Evolutionary conservation across 2,888 invertebrate genomes (phyloP).

Genomic region (Hyposoter didymator): DNA sequence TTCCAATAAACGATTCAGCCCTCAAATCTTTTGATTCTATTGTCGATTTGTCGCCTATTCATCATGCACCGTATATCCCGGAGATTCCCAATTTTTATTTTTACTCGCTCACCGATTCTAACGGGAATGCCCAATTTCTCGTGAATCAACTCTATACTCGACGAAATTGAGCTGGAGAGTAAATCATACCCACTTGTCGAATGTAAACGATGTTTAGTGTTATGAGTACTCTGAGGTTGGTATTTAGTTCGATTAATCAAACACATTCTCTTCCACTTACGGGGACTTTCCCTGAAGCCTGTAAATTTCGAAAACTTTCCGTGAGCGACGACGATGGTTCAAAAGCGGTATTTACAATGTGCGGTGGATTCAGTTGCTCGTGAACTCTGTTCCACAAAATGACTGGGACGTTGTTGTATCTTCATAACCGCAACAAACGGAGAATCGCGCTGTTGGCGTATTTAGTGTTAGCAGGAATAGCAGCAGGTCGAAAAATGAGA

Average conservation of each 20-base stretch:
- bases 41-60: constrained; percentile 1
- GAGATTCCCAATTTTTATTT: neutral
- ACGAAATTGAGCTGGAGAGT: neutral
- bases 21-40: neutral
- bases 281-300: neutral
- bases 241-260: constrained; percentile 19
- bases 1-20: neutral
- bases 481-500: constrained; percentile 63
- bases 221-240: neutral
- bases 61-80: neutral
- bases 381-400: neutral
- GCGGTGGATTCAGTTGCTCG: neutral
- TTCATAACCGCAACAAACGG: neutral
- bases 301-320: neutral
- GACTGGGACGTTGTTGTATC: neutral
- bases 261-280: neutral
- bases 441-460: neutral
- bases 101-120: neutral
- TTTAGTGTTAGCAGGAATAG: neutral
- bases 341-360: constrained; percentile 6
- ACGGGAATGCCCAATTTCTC: neutral
- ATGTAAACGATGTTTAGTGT: neutral
- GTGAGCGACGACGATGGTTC: neutral
- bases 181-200: neutral
- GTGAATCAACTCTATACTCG: neutral